Evolutionary conservation across 2,113 vertebrate species (phyloP).

Genomic region (Rousettus leschenaultii): DNA sequence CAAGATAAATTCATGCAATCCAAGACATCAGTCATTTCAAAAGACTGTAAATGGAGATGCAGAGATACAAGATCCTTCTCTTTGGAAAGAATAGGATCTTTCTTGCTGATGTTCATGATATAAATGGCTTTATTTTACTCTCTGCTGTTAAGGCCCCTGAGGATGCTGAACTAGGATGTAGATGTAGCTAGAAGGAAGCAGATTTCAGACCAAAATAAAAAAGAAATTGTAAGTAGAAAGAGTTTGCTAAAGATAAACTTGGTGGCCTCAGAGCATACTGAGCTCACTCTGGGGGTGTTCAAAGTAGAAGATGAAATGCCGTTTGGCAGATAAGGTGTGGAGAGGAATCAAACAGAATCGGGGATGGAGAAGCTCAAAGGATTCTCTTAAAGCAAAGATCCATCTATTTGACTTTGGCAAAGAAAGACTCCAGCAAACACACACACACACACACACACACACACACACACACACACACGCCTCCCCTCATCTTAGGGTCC

Average conservation of each 20-base stretch:
- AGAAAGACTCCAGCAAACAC: not conserved
- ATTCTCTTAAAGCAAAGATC: not conserved
- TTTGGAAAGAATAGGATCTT: not conserved
- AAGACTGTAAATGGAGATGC: not conserved
- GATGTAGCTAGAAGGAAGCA: not conserved
- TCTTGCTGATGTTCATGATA: not conserved
- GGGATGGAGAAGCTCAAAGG: not conserved
- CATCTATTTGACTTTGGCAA: not conserved
- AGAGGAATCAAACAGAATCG: not conserved
- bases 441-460: not conserved
- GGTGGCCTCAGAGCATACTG: not conserved
- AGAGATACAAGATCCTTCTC: not conserved
- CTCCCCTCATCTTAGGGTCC: not conserved
- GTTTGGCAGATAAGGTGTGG: not conserved
- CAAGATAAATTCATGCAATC: not conserved
- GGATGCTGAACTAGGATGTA: not conserved
- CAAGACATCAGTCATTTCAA: not conserved
- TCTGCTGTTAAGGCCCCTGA: not conserved
- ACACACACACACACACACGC: not conserved
- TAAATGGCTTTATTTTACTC: not conserved
- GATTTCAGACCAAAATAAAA: not conserved
- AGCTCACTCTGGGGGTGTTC: not conserved
- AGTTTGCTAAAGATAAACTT: not conserved
- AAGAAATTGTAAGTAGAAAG: not conserved
- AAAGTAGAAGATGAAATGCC: not conserved